Evolutionary conservation across 2,797 vertebrate genomes (phyloP), one percentile per base, ranked within the genome.

Genomic region (Catamblyrhynchus diadema): DNA sequence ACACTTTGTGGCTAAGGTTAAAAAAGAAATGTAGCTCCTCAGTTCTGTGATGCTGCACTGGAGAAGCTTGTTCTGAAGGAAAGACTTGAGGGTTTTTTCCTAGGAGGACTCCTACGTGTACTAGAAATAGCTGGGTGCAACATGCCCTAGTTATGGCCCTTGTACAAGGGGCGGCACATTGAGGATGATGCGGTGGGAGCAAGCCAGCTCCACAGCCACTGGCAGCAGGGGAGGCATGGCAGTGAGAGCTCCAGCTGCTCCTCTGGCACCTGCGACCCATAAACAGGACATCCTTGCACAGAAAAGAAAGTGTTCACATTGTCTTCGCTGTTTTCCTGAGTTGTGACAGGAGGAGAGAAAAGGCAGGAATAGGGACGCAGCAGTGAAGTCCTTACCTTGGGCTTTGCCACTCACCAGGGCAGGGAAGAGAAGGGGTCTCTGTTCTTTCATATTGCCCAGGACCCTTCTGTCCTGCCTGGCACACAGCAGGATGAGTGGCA

Each of bases 1-100:
- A 66, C 86, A 87, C 83, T 82, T 81, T 64, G 81, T 85, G 78
- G 81, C 64, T 85, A 30, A 81, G 80, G 72, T 93, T 95, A 61
- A 61, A 87, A 80, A 88, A n/a, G 47, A 50, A 81, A 28, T 3
- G 7, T 48, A 53, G 44, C 82, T 94, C 45, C 62, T 91, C 54
- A 51, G 21, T 78, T 94, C 72, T 88, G 69, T 2, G 0, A 41
- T 65, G 17, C 72, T 24, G 2, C 42, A 32, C 39, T 74, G 61
- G 84, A 91, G 64, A 94, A 86, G 48, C 91, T 83, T 83, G 50
- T 86, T 94, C 87, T 78, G 80, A 83, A 80, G 69, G 48, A 95
- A 44, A 73, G 4, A 61, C 56, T 89, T 56, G 47, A 90, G 75
- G 4, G 60, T 60, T 93, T 87, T 79, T 81, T 6, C 69, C 72